Base-by-base conservation (phyloP, 2,797 vertebrate species). In the Smutsia gigantea region DNA sequence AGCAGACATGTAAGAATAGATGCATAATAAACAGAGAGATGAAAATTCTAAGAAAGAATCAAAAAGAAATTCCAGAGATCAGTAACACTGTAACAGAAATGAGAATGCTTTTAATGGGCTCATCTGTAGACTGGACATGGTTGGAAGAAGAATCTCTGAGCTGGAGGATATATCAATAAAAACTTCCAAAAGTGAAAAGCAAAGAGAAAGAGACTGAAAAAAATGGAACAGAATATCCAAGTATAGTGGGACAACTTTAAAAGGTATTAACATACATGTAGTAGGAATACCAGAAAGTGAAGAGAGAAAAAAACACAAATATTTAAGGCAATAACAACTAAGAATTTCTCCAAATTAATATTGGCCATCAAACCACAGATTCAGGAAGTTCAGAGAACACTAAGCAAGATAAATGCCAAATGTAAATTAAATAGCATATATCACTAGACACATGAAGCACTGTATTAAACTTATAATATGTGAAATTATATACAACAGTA, bases 271-370 rank as follows among this genome's bases (percentile, higher is more conserved):
- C 1, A 27, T 42, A 64, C 18, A 27, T 18, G 10, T 37, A 95
- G 87, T 42, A 21, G 17, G 53, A 81, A 88, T 55, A 82, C 9
- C 49, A 75, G 23, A 66, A 66, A 12, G 15, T 42, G 31, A 68
- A 66, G 6, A 87, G 10, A 82, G 46, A 91, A 72, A 66, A 81
- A 17, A 64, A 71, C 14, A 88, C 1, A 92, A 72, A 68, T 72
- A 87, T 13, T 49, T 88, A 9, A 93, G 89, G 66, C 17, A 82
- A 74, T 68, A 57, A 88, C 34, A 46, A 87, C 31, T 77, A n/a
- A 85, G 66, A 72, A 86, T 77, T 75, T 88, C 83, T 77, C 29
- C 87, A 95, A 87, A 83, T 68, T 84, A 93, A 90, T 42, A 7
- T 88, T 19, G 94, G 53, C 78, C 37, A 90, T 49, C 29, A 93